These are phyloP conservation scores for Poliocrania exsul DNA, from an alignment of 2,797 vertebrate genomes.

Conservation along the genomic window DNA sequence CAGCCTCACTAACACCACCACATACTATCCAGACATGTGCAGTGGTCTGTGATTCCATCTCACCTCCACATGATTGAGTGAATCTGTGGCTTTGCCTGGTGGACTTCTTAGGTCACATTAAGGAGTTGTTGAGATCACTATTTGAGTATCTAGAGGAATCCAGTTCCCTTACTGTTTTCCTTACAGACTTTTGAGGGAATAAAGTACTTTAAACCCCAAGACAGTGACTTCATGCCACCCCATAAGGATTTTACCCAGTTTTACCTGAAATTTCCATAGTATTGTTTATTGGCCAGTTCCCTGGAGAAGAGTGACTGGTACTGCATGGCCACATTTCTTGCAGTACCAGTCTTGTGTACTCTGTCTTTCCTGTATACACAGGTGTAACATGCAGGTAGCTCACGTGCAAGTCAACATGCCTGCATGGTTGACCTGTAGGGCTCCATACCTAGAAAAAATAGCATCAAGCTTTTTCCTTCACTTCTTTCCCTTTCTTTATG, in stretches of 20 bases:
- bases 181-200: background rate
- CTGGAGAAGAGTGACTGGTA: background rate
- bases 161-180: background rate
- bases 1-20: background rate
- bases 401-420: background rate
- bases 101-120: background rate
- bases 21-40: background rate
- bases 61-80: rapidly evolving
- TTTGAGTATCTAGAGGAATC: background rate
- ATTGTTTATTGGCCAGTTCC: background rate
- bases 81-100: background rate
- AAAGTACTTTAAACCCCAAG: background rate
- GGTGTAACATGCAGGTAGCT: background rate
- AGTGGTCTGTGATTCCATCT: background rate
- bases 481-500: background rate
- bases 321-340: background rate
- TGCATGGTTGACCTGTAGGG: background rate
- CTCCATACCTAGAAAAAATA: background rate
- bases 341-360: background rate
- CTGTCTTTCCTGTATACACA: background rate
- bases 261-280: background rate
- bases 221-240: background rate
- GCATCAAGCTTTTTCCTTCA: background rate
- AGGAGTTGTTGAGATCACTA: background rate
- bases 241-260: background rate